These are phyloP conservation scores for Morone saxatilis DNA, from an alignment of 2,113 vertebrate species.

Conservation along the genomic window DNA sequence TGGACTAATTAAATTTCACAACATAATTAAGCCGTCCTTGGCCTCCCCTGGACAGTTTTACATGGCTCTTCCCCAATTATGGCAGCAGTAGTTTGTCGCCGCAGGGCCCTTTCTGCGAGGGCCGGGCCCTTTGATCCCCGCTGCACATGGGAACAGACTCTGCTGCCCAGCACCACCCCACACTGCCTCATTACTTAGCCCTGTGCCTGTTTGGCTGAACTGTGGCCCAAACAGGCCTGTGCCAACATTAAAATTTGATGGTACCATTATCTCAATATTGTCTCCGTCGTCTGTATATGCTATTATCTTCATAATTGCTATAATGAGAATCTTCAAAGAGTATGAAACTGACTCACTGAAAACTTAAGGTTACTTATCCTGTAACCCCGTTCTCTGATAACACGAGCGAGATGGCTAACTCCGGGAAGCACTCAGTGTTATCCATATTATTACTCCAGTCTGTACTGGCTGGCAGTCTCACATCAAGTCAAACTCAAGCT, in stretches of 20 bases:
- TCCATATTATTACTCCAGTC: not conserved
- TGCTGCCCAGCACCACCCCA: constrained; percentile 8
- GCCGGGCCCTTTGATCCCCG: constrained; percentile 70
- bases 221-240: not conserved
- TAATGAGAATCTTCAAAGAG: constrained; percentile 15
- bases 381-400: not conserved
- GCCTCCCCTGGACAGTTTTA: constrained; percentile 67
- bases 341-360: not conserved
- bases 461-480: not conserved
- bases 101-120: constrained; percentile 43
- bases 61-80: constrained; percentile 68
- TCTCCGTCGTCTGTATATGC: not conserved
- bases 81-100: constrained; percentile 50
- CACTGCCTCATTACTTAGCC: constrained; percentile 36
- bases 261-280: constrained; percentile 7
- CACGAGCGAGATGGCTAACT: not conserved
- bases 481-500: not conserved
- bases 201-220: constrained; percentile 26
- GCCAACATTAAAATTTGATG: constrained; percentile 3
- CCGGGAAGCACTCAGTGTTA: not conserved
- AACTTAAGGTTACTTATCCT: not conserved
- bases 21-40: constrained; percentile 71
- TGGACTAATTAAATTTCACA: constrained; percentile 73
- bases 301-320: constrained; percentile 32
- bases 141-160: constrained; percentile 48